Evolutionary conservation across 2,888 invertebrate species (phyloP).

Genomic region (Allolobophora icterica): DNA sequence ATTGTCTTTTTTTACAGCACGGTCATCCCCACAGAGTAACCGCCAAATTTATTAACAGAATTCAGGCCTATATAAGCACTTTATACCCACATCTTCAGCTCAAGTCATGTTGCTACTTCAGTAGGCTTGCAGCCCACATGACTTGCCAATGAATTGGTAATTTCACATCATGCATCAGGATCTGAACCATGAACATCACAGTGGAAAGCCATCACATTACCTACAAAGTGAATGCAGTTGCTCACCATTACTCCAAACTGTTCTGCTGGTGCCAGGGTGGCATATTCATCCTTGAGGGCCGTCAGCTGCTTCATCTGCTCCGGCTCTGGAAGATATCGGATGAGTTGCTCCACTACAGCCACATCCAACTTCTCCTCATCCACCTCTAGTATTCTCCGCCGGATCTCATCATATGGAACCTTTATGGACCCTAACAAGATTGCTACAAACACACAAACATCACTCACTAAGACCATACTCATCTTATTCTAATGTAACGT

Average conservation of each 20-base stretch:
- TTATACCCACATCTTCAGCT: neutral
- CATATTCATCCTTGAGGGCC: slow-evolving; percentile 78
- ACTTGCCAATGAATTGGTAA: no score
- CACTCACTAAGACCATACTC: neutral
- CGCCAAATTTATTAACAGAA: no score
- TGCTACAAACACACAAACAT: slow-evolving; percentile 54
- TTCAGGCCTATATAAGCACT: neutral
- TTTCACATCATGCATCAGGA: no score
- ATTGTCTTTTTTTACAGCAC: no score
- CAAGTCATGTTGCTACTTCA: neutral
- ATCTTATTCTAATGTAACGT: neutral
- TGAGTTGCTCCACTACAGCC: slow-evolving; percentile 86
- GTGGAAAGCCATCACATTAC: neutral
- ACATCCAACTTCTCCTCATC: slow-evolving; percentile 82
- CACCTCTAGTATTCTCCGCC: slow-evolving; percentile 82
- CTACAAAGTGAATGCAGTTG: neutral
- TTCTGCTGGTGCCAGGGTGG: slow-evolving; percentile 83
- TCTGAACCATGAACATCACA: neutral
- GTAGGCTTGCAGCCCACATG: neutral
- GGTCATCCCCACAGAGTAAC: no score
- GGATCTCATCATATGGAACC: slow-evolving; percentile 68
- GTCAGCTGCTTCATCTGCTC: slow-evolving; percentile 86
- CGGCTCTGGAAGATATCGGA: slow-evolving; percentile 84
- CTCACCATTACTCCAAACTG: slow-evolving; percentile 84
- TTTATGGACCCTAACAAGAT: slow-evolving; percentile 69